Evolutionary conservation across 2,113 vertebrate species (phyloP), one percentile per base, ranked within the genome.

Genomic region (human): DNA sequence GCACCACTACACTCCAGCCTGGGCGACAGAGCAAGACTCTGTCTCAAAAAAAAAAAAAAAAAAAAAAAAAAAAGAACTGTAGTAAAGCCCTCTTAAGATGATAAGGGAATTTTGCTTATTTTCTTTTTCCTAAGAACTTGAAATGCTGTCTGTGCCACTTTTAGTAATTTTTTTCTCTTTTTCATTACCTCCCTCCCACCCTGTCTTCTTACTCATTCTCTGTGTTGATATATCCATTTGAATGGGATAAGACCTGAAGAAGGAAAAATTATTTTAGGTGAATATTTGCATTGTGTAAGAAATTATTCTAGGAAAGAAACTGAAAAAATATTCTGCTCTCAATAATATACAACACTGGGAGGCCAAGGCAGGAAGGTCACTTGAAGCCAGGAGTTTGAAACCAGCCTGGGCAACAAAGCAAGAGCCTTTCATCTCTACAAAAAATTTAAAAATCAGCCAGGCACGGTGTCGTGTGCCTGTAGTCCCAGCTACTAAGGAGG

Each of bases 211-310:
- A 17, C 16, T 52, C 64, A 38, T 12, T 70, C 68, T 78, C 43
- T 85, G 45, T 88, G 6, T 87, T 66, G 30, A 25, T 68, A 2
- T 90, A 59, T 40, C 59, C 76, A 79, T 75, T 85, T 88, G n/a
- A 64, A 76, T 81, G 30, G 45, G 45, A 50, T 73, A 83, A 90
- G 70, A 89, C 27, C 20, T 70, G 9, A 79, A 87, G n/a, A 93
- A 90, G 22, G 64, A 16, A 79, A 94, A 61, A 72, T 45, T 52
- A 59, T 75, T 48, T 87, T 81, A 91, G 70, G 73, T 35, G 52
- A 84, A 78, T 90, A 72, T 91, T 91, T 82, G 93, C 16, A 52
- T 43, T 66, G 23, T 92, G 2, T 92, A 82, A 92, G 68, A 80
- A 93, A 81, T 87, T 59, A 3, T 92, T 70, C 72, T 57, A 59